phyloP scores from a whole-genome alignment of 2,113 vertebrate species.

The Isichthys henryi region DNA sequence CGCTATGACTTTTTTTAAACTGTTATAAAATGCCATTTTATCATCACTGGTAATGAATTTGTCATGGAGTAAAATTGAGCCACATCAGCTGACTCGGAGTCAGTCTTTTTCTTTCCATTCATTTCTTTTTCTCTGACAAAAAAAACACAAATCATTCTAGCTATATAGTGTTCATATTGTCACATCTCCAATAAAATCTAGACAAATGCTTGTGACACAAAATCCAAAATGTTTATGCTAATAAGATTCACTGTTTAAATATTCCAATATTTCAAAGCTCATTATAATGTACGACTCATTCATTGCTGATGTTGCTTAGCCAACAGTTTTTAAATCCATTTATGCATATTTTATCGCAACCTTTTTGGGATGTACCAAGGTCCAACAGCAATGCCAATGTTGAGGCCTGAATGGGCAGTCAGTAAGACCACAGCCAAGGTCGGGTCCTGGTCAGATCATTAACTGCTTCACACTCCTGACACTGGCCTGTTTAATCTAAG shows the following conservation, averaged over 20 bases:
- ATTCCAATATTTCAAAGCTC: not conserved
- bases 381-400: not conserved
- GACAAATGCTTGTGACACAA: not conserved
- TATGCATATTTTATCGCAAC: not conserved
- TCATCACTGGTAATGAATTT: not conserved
- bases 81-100: not conserved
- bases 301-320: not conserved
- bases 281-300: not conserved
- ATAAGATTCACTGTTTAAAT: not conserved
- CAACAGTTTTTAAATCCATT: not conserved
- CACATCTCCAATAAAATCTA: not conserved
- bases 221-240: not conserved
- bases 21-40: not conserved
- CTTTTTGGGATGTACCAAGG: not conserved
- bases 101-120: not conserved
- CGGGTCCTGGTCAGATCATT: not conserved
- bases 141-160: not conserved
- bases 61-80: not conserved
- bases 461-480: not conserved
- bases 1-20: not conserved
- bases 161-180: not conserved
- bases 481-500: not conserved
- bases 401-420: not conserved
- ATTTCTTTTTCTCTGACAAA: not conserved
- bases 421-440: not conserved